These are phyloP conservation scores for Cirrhinus molitorella DNA, from an alignment of 2,797 vertebrate species.

Conservation along the genomic window DNA sequence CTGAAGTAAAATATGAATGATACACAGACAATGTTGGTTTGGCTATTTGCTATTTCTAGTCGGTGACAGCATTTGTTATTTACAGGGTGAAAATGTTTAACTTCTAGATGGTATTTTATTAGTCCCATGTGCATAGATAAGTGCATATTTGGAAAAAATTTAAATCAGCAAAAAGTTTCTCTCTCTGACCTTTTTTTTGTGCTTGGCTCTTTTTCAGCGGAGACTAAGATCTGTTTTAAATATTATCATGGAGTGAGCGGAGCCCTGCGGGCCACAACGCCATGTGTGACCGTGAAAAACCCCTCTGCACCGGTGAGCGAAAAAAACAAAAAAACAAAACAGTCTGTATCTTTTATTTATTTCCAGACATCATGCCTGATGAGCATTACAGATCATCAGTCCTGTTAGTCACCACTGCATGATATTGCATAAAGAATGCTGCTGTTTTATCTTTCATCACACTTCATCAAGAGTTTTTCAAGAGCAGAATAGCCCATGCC, in stretches of 20 bases:
- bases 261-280: slow-evolving; percentile 85
- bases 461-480: slow-evolving; percentile 28
- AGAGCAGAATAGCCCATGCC: slow-evolving; percentile 19
- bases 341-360: neutral
- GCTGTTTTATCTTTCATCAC: neutral
- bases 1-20: neutral
- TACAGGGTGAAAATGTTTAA: neutral
- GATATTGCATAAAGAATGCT: neutral
- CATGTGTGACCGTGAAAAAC: slow-evolving; percentile 89
- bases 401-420: neutral
- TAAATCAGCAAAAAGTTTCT: neutral
- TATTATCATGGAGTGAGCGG: slow-evolving; percentile 90
- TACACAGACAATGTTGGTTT: neutral
- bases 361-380: neutral
- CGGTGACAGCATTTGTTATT: neutral
- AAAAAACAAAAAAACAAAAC: neutral
- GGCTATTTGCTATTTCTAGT: neutral
- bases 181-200: neutral
- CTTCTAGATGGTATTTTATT: neutral
- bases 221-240: slow-evolving; percentile 94
- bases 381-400: neutral
- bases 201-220: slow-evolving; percentile 73
- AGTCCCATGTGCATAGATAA: neutral
- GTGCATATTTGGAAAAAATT: neutral
- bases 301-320: slow-evolving; percentile 84